Evolutionary conservation across 2,888 invertebrate genomes (phyloP), one percentile per base, ranked within the genome.

Genomic region (Pocota personata): DNA sequence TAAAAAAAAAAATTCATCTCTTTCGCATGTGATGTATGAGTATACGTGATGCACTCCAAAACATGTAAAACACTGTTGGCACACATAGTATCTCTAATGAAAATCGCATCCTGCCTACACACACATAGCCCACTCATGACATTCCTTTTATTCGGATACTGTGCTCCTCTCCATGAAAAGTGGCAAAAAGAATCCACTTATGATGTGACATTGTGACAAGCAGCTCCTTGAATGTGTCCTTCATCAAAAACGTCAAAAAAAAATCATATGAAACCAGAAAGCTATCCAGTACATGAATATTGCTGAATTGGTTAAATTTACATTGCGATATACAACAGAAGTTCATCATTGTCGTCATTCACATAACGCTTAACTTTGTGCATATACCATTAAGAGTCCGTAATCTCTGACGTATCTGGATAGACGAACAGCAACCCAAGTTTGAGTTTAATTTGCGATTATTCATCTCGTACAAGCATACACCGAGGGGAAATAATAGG

Each of bases 261-360:
- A 40, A 69, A 58, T 14, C 35, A 62, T 21, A 19, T 21, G 30
- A 58, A 40, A 50, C 21, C 32, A 14, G 52, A 62, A 73, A 60
- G 3, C 27, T 37, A 52, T 40, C n/a, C 50, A 24, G 19, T 19
- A 7, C 19, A 66, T 66, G 64, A 55, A 75, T 57, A 10, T 7
- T 32, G 40, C 52, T 69, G 52, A 77, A 77, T 69, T 62, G 52
- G 60, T 69, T 77, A 35, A 67, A 78, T 67, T 69, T 48, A 43
- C 75, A 64, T 75, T 40, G 52, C 30, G 19, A 64, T 21, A 52
- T 21, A 67, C 46, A 58, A 52, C 12, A 40, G 69, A 71, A 52
- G 69, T 60, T 71, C 78, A 71, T 71, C 78, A 78, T 71, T 78
- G 78, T 78, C 55, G 52, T 55, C 60, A 55, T 52, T 58, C 50